A percentile compares a stretch with the other conserved stretches of the same genome.
These are phyloP conservation scores for Cataglyphis altisquamis DNA, from an alignment of 2,888 invertebrate genomes.

Conservation along the genomic window DNA sequence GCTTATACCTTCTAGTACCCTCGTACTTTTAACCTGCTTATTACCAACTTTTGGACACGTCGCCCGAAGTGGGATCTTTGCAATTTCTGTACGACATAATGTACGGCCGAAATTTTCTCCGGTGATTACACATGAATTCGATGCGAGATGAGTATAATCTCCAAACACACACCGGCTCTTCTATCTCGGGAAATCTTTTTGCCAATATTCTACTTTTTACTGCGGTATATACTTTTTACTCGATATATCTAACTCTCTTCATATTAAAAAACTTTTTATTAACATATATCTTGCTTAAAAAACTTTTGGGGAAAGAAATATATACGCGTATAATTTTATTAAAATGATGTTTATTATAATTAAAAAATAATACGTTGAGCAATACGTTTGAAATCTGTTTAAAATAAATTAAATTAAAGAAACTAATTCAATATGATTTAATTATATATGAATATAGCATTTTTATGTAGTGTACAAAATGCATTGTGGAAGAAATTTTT, in stretches of 20 bases:
- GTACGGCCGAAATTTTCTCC: conserved; percentile 50
- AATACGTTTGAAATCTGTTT: background rate
- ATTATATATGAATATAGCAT: background rate
- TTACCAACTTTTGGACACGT: conserved; percentile 61
- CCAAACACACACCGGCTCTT: background rate
- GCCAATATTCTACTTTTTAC: conserved; percentile 2
- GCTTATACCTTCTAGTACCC: conserved; percentile 41
- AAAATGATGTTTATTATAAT: background rate
- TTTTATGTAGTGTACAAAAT: background rate
- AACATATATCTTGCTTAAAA: background rate
- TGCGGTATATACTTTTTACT: background rate
- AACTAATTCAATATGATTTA: background rate
- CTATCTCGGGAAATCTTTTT: conserved; percentile 5
- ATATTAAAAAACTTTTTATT: background rate
- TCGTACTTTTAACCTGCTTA: conserved; percentile 57
- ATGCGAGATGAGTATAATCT: conserved; percentile 41
- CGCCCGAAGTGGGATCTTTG: conserved; percentile 22
- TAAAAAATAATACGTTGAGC: background rate
- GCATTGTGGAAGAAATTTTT: background rate
- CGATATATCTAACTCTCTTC: conserved; percentile 3
- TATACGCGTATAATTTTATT: background rate
- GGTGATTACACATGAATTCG: conserved; percentile 40
- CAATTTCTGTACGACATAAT: conserved; percentile 46
- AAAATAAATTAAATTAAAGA: background rate
- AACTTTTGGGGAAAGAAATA: background rate